Base-by-base conservation (phyloP, 2,888 invertebrate species). In the Agriopis marginaria region DNA sequence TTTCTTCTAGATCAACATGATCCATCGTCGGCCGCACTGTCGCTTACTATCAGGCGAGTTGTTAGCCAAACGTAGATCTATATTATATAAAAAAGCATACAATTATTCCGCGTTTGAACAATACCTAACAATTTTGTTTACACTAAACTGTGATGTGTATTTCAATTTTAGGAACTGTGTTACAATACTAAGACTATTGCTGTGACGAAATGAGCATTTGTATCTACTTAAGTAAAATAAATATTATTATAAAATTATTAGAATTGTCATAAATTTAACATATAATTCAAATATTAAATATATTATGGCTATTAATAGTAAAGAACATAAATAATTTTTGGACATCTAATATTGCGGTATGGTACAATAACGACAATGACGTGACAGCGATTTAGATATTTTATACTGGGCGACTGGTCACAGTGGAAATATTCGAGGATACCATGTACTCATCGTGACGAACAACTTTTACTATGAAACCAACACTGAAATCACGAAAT, bases 191-290 rank as follows among this genome's bases (percentile, higher is more conserved):
- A 9, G 14, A 32, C 3, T 4, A 53, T 7, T 12, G 39, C 23
- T 42, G 14, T 42, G 55, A 42, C 14, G 14, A 42, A 40, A n/a
- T 7, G 14, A 8, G 0, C 39, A 54, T n/a, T 40, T 6, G 14
- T 40, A 40, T 53, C 53, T 39, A 53, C n/a, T 54, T 40, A 54
- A n/a, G 5, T 8, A 12, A 12, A 54, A 54, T 54, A 39, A 54
- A 55, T 40, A 55, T 10, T 14, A 47, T 47, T 12, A 47, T 12
- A 47, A 47, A 12, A 12, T 47, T 7, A 7, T 5, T 7, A 47
- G n/a, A 47, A 47, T 6, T 47, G 12, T 12, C 32, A 32, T 32
- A 32, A 32, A 32, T 3, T 32, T 32, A 0, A 45, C 7, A 45
- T 45, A 11, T 45, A 45, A 45, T 10, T 45, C 10, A 10, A 45